Base-by-base conservation (phyloP, 2,113 vertebrate genomes). In the Athene noctua region DNA sequence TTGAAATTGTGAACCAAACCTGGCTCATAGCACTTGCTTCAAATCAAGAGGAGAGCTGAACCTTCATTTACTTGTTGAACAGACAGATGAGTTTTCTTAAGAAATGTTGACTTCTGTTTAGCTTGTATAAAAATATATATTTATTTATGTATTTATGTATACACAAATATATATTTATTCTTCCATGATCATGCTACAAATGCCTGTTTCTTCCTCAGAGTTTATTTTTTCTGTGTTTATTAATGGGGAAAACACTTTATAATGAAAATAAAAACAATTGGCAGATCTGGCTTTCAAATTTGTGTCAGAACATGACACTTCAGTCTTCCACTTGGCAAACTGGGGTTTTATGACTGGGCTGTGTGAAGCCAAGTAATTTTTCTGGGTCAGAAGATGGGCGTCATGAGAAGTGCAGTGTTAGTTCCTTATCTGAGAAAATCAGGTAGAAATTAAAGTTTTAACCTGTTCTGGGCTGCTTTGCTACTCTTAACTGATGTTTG, bases 1-100 rank as follows among this genome's bases (percentile, higher is more conserved):
- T 86, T 92, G 90, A 96, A 97, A 97, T 97, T 78, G 58, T 92
- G 88, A 96, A 93, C 44, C 42, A 92, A 93, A 88, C 65, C 75
- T 96, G 88, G 59, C 82, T 90, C 46, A 86, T 73, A 95, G 72
- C 68, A 83, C 80, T 94, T 80, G 61, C 78, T 95, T 94, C 82
- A 94, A 93, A 96, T 88, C 62, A 66, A 58, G 74, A 94, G 59
- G 61, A 95, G 87, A 96, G 49, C 51, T 96, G 94, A 95, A 91
- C 74, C 95, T 82, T 49, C 65, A 86, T 93, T 96, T 97, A 63
- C 13, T 90, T 93, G 73, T 88, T 93, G 71, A 94, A 93, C 74
- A 84, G 67, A 74, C 65, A 86, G 51, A 89, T 80, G 90, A 95
- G 42, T 94, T 97, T 97, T 80, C 78, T 67, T 62, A 36, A 86